Evolutionary conservation across 2,797 vertebrate species (phyloP).

Genomic region (Galago senegalensis): DNA sequence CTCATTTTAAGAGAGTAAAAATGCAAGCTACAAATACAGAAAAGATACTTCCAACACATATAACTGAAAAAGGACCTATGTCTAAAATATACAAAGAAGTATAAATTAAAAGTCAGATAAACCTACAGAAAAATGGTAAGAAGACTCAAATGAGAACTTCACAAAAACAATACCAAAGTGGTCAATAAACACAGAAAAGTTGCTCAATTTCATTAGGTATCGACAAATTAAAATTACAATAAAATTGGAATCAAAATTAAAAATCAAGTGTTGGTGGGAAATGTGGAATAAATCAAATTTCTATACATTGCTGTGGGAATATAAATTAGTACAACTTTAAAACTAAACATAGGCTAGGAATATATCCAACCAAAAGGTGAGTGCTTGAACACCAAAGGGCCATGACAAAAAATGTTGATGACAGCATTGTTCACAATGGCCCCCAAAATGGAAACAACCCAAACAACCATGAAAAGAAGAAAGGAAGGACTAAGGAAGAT

Average conservation of each 20-base stretch:
- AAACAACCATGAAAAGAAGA: background rate
- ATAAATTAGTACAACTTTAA: background rate
- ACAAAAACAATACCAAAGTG: background rate
- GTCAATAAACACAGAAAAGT: background rate
- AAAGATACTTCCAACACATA: background rate
- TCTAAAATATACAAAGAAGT: background rate
- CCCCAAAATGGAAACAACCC: background rate
- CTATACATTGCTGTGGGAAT: background rate
- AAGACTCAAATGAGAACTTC: background rate
- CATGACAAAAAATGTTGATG: background rate
- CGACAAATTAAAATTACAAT: slow-evolving; percentile 28
- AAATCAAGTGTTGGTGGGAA: background rate
- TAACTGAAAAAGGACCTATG: background rate
- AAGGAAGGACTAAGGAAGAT: background rate
- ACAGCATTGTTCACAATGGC: background rate
- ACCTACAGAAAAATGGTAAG: background rate
- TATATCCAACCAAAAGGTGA: background rate
- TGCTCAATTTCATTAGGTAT: background rate
- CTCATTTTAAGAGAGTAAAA: background rate
- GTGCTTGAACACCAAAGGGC: background rate
- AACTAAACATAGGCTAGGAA: background rate
- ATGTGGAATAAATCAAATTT: background rate
- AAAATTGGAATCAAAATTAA: background rate
- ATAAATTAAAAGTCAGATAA: background rate
- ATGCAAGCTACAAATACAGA: background rate